Evolutionary conservation across 1,140 invertebrate species (phyloP).

Genomic region (Drosophila pallidifrons): DNA sequence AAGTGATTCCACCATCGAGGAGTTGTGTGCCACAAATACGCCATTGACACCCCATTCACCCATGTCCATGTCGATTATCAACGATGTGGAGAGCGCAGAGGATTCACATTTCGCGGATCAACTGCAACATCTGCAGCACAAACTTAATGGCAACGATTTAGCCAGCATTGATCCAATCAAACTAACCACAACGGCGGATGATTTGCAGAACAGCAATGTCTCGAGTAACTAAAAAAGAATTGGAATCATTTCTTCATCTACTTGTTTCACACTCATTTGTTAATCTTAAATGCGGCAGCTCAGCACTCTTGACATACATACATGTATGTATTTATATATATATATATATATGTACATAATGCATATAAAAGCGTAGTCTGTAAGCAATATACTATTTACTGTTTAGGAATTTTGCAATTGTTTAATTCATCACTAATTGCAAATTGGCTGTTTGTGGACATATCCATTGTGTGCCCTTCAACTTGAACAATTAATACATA

Average conservation of each 20-base stretch:
- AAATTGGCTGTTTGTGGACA: slow-evolving; percentile 46
- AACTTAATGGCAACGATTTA: slow-evolving; percentile 65
- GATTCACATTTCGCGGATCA: slow-evolving; percentile 67
- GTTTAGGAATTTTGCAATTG: slow-evolving; percentile 46
- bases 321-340: slow-evolving; percentile 22
- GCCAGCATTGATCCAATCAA: slow-evolving; percentile 48
- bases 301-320: slow-evolving; percentile 66
- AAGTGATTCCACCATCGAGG: slow-evolving; percentile 73
- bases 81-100: slow-evolving; percentile 60
- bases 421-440: slow-evolving; percentile 67
- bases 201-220: slow-evolving; percentile 59
- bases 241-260: not conserved
- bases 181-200: slow-evolving; percentile 45
- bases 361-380: slow-evolving; percentile 46
- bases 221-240: slow-evolving; percentile 15
- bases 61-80: slow-evolving; percentile 63
- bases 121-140: slow-evolving; percentile 68
- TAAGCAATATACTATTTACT: slow-evolving; percentile 52
- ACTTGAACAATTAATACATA: slow-evolving; percentile 40
- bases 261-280: slow-evolving; percentile 29
- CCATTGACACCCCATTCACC: slow-evolving; percentile 61
- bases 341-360: slow-evolving; percentile 9
- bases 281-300: slow-evolving; percentile 54
- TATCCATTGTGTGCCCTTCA: slow-evolving; percentile 47
- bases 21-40: slow-evolving; percentile 55